Evolutionary conservation across 2,797 vertebrate genomes (phyloP).

Genomic region (Linurgus olivaceus): DNA sequence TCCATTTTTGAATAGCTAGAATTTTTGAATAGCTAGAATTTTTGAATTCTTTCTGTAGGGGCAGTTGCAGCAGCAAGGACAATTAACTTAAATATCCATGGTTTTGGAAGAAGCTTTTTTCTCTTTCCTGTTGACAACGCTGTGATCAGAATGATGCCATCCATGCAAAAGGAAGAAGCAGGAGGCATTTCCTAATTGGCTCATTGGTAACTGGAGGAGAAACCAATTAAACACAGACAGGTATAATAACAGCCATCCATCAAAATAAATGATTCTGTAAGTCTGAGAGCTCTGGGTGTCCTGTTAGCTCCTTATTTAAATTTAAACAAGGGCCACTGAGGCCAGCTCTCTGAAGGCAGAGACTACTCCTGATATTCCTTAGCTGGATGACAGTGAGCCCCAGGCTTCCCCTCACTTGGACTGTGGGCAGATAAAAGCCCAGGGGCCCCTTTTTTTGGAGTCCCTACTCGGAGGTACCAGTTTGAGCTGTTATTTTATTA

Average conservation of each 20-base stretch:
- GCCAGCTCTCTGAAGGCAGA: not conserved
- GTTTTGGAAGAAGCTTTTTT: not conserved
- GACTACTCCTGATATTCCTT: not conserved
- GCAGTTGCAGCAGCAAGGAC: not conserved
- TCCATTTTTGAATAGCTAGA: not conserved
- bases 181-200: not conserved
- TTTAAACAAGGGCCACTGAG: not conserved
- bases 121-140: not conserved
- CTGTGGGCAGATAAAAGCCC: not conserved
- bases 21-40: not conserved
- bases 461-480: accelerated
- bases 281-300: not conserved
- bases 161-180: not conserved
- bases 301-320: not conserved
- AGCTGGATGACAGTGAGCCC: not conserved
- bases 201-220: constrained; percentile 11
- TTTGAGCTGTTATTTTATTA: not conserved
- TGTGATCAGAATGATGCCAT: not conserved
- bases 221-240: constrained; percentile 39
- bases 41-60: not conserved
- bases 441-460: accelerated
- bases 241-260: constrained; percentile 20
- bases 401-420: not conserved
- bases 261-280: constrained; percentile 6
- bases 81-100: not conserved